Evolutionary conservation across 2,888 invertebrate species (phyloP).

Genomic region (Liodrosophila aerea): DNA sequence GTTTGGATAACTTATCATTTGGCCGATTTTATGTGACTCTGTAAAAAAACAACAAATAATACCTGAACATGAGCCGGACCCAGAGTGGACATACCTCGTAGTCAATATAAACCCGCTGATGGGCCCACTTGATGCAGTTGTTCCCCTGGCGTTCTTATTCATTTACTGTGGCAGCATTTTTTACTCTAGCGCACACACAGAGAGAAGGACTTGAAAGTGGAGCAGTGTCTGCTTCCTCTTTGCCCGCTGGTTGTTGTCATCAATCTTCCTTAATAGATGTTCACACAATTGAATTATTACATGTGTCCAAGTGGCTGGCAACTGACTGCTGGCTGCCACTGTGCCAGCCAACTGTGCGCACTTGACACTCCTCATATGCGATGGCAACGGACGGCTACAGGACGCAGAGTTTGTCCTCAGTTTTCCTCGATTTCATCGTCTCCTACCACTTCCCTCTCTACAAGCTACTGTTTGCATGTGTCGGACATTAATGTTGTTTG

Average conservation of each 20-base stretch:
- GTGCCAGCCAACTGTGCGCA: conserved; percentile 29
- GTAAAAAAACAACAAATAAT: conserved; percentile 14
- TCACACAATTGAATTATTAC: conserved; percentile 80
- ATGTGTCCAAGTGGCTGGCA: conserved; percentile 75
- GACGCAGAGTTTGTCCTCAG: not conserved
- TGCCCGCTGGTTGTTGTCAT: conserved; percentile 66
- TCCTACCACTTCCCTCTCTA: conserved; percentile 1
- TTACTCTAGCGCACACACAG: conserved; percentile 7
- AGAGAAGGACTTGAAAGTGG: conserved; percentile 10
- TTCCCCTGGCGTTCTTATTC: conserved; percentile 47
- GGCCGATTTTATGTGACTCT: conserved; percentile 50
- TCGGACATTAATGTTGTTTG: conserved; percentile 65
- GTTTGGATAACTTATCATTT: conserved; percentile 53
- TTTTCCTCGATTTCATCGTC: not conserved
- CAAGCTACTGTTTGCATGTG: conserved; percentile 55
- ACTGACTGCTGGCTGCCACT: conserved; percentile 52
- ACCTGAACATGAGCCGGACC: conserved; percentile 17
- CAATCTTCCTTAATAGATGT: conserved; percentile 80
- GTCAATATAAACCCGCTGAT: conserved; percentile 31
- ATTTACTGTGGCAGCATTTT: conserved; percentile 47
- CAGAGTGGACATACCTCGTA: conserved; percentile 7
- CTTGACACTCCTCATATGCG: conserved; percentile 60
- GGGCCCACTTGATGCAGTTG: conserved; percentile 40
- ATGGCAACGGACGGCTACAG: conserved; percentile 15
- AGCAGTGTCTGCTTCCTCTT: conserved; percentile 19